These are phyloP conservation scores for Diplolepis rosae DNA, from an alignment of 2,888 invertebrate genomes.

Conservation along the genomic window DNA sequence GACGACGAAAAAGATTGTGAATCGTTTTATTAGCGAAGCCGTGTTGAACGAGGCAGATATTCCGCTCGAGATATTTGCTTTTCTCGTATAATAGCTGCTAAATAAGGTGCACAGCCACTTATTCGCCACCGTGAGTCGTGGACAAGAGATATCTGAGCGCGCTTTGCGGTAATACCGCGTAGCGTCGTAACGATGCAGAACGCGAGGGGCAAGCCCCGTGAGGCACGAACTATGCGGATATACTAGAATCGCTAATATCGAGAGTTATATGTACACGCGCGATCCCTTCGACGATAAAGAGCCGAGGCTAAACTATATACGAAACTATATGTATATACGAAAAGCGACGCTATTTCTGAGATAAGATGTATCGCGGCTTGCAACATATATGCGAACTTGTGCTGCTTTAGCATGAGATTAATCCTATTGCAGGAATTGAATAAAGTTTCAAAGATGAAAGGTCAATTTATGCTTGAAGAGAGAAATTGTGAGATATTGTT, in stretches of 20 bases:
- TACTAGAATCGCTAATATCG: slow-evolving; percentile 10
- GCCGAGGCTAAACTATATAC: not conserved
- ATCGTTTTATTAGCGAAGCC: slow-evolving; percentile 60
- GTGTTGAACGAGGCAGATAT: slow-evolving; percentile 47
- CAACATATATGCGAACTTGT: slow-evolving; percentile 12
- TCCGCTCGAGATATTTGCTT: slow-evolving; percentile 62
- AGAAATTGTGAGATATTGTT: slow-evolving; percentile 17
- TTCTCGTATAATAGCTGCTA: slow-evolving; percentile 60
- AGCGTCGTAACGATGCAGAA: not conserved
- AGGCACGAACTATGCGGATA: slow-evolving; percentile 13
- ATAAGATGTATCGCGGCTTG: slow-evolving; percentile 12
- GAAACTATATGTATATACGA: no score
- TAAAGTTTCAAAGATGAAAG: not conserved
- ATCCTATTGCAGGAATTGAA: slow-evolving; percentile 25
- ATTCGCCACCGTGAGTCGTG: not conserved
- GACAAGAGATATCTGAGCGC: not conserved
- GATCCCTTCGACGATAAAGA: not conserved
- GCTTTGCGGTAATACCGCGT: slow-evolving; percentile 1
- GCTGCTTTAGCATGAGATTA: slow-evolving; percentile 25
- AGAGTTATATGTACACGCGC: slow-evolving; percentile 11
- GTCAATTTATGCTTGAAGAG: not conserved
- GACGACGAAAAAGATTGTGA: slow-evolving; percentile 57
- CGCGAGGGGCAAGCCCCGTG: not conserved
- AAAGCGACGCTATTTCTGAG: slow-evolving; percentile 24
- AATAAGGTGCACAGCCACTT: slow-evolving; percentile 53